Evolutionary conservation across 2,113 vertebrate genomes (phyloP), one percentile per base, ranked within the genome.

Genomic region (Plestiodon gilberti): DNA sequence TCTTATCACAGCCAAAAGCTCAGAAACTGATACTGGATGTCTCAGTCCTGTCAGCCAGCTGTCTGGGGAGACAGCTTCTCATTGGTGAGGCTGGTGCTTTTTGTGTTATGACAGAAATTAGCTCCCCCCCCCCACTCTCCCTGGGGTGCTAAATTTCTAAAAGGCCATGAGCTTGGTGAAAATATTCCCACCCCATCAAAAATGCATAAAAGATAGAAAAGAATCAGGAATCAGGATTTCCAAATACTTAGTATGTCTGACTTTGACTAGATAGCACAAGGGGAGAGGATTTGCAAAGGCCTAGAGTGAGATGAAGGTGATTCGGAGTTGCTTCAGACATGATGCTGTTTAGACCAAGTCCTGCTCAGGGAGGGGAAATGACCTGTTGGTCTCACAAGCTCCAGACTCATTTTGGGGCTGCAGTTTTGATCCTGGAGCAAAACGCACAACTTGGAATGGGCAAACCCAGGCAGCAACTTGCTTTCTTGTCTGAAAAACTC

Each of bases 1-100:
- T 61, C 87, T 92, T 84, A 89, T 90, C 83, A 82, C 18, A 77
- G 75, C 82, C 81, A 83, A 62, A 76, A 81, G 75, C 78, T 11
- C 0, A 90, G 86, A 91, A 84, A 84, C 70, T 85, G 86, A 92
- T 90, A 89, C 81, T 43, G 85, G 61, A 82, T 88, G 89, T 11
- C 69, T 33, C 84, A 61, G 74, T 65, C 71, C 73, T 87, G 88
- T 93, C 75, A 62, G 82, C 40, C 67, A 61, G 57, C 33, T 91
- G 75, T 84, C 69, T 62, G 35, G 18, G 20, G 69, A 59, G 52
- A 82, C 5, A 14, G 30, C 52, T 57, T 25, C 11, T 43, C 52
- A 38, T 8, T 52, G 23, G 9, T 1, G 10, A n/a, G 28, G 5
- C 13, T 13, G n/a, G 30, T 65, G 25, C 9, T 1, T n/a, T 22